Base-by-base conservation (phyloP, 2,797 vertebrate genomes). In the Onychomys arenicola region DNA sequence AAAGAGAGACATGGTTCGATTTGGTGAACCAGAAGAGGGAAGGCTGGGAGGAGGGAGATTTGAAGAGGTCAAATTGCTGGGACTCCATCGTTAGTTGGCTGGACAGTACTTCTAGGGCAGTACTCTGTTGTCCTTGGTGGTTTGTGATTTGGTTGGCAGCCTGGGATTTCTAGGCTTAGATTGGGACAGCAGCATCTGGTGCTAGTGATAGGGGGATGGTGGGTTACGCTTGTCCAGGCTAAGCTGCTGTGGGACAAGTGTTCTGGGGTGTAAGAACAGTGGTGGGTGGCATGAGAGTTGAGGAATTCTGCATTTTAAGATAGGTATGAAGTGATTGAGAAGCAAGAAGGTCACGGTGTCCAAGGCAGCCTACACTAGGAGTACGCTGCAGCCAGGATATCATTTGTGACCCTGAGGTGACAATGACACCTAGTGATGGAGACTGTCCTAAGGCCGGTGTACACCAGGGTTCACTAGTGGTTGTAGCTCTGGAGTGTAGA, bases 211-310 rank as follows among this genome's bases (percentile, higher is more conserved):
- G 6, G 52, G 52, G 27, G 10, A 17, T 29, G 40, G 23, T 37
- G 23, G 65, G 17, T 71, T n/a, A 13, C 12, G 6, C 10, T 83
- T 55, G 87, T 25, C 78, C 43, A 61, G 67, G 43, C 10, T 69
- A 23, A 32, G 76, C 65, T 90, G 59, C 40, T 6, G 11, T 59
- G 69, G 75, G 43, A 46, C 23, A 6, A 14, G 9, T 23, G 12
- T n/a, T 69, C 13, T 9, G n/a, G 55, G n/a, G n/a, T 78, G 25
- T 89, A 86, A 88, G 40, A 49, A 88, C 63, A 93, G 76, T 46
- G 75, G 23, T 40, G 43, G 25, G 27, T 11, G 8, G 5, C 23
- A 40, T 59, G 88, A 13, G n/a, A 55, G 65, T 34, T 49, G n/a
- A 40, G 71, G 84, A n/a, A 52, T 69, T 80, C 27, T 65, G 46